Base-by-base conservation (phyloP, 2,113 vertebrate species). In the Tenebrosternarchus preto region DNA sequence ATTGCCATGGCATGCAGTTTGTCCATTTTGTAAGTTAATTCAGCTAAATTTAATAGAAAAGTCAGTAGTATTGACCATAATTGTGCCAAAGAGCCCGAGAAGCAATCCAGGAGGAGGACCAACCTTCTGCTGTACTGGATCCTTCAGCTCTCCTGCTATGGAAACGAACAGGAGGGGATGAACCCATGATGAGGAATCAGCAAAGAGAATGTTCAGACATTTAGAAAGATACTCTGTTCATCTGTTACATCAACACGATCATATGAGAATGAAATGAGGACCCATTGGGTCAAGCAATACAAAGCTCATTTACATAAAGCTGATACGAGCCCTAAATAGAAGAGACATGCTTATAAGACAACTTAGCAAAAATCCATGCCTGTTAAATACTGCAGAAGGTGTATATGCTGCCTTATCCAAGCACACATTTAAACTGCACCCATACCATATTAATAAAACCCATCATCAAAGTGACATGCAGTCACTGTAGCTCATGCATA, bases 101-200 rank as follows among this genome's bases (percentile, higher is more conserved):
- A 61, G n/a, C 46, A 43, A 61, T 3, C 39, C 20, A 73, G 20
- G 43, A 17, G 33, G 64, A 63, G 1, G 22, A 72, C 90, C 85
- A 78, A 93, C 92, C 91, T 87, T 86, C 77, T 90, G 88, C 64
- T 76, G 55, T 20, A 88, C 86, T 36, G 86, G 0, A 17, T 90
- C 88, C 78, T 85, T 91, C 79, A 88, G 76, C 20, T 90, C 90
- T 16, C 82, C 86, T 68, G 91, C 92, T 93, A 87, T 25, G 84
- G 33, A 55, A 20, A 61, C 27, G 22, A 12, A 50, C 1, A 12
- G 11, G 43, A 50, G 0, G 12, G 11, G 43, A 50, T 50, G 12
- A 50, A 50, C 43, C 11, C 4, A 46, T 39, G 36, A 39, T 39
- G 36, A 39, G 36, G 36, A 39, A 39, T 39, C 36, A 39, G 36